A percentile compares a stretch with the other conserved stretches of the same genome.
Evolutionary conservation across 2,113 vertebrate genomes (phyloP).

Genomic region (Dermatemys mawii): DNA sequence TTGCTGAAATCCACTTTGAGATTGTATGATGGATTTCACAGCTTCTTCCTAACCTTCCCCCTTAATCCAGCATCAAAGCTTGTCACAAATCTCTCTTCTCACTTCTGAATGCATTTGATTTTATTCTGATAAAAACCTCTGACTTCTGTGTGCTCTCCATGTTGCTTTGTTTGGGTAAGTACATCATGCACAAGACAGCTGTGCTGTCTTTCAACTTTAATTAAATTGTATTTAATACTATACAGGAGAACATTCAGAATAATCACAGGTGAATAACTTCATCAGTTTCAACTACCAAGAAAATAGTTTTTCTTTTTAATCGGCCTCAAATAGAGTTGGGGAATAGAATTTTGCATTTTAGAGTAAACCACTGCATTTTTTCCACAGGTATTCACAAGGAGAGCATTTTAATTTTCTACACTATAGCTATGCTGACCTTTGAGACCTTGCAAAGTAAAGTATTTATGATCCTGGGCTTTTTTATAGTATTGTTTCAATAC

Average conservation of each 20-base stretch:
- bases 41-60: neutral
- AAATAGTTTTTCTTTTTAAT: slow-evolving; percentile 54
- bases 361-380: slow-evolving; percentile 6
- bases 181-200: slow-evolving; percentile 11
- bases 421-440: slow-evolving; percentile 78
- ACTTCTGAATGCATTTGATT: neutral
- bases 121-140: slow-evolving; percentile 17
- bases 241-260: slow-evolving; percentile 11
- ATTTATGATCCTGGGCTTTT: slow-evolving; percentile 78
- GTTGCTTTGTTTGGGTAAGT: slow-evolving; percentile 6
- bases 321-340: slow-evolving; percentile 29
- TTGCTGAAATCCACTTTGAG: neutral
- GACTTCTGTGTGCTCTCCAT: neutral
- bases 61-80: neutral
- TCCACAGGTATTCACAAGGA: slow-evolving; percentile 59
- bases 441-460: slow-evolving; percentile 83
- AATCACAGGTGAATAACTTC: slow-evolving; percentile 41
- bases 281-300: slow-evolving; percentile 5
- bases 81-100: neutral
- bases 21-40: neutral
- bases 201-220: slow-evolving; percentile 49
- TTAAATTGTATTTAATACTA: slow-evolving; percentile 61
- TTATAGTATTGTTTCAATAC: slow-evolving; percentile 84
- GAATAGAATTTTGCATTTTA: slow-evolving; percentile 44
- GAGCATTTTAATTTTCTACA: slow-evolving; percentile 82